phyloP scores from a whole-genome alignment of 1,140 invertebrate genomes.

The Chymomyza costata region DNA sequence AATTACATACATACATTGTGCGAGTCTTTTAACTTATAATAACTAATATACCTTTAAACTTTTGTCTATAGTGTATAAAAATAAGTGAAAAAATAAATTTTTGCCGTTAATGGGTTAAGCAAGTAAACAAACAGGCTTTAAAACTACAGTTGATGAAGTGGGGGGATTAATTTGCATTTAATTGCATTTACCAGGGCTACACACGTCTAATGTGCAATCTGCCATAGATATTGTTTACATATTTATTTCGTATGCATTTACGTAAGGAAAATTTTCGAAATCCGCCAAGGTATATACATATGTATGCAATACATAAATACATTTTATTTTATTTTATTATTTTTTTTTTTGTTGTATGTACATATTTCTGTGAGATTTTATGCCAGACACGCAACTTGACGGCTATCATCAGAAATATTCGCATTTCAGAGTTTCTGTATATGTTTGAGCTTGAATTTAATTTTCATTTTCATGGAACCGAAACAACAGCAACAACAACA shows the following conservation, averaged over 20 bases:
- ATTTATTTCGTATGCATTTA: too few relatives aligned
- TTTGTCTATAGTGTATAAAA: background rate
- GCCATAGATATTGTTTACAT: too few relatives aligned
- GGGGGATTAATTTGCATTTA: conserved; percentile 48
- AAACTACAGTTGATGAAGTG: conserved; percentile 9
- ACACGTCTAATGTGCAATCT: conserved; percentile 31
- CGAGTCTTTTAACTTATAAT: too few relatives aligned
- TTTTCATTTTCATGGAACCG: too few relatives aligned
- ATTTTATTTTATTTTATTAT: too few relatives aligned
- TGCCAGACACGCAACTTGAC: conserved; percentile 11
- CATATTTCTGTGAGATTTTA: background rate
- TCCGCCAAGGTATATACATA: too few relatives aligned
- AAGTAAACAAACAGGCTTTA: background rate
- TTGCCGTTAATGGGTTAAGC: conserved; percentile 52
- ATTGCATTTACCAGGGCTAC: conserved; percentile 50
- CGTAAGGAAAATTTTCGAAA: too few relatives aligned
- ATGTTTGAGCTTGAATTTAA: background rate
- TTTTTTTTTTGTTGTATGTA: too few relatives aligned
- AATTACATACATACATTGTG: too few relatives aligned
- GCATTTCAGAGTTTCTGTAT: too few relatives aligned
- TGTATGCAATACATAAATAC: too few relatives aligned
- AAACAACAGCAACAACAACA: conserved; percentile 5
- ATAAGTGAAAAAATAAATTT: conserved; percentile 3
- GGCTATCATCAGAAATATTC: background rate
- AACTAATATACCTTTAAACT: too few relatives aligned